Base-by-base conservation (phyloP, 1,140 invertebrate genomes). In the Monochamus saltuarius region DNA sequence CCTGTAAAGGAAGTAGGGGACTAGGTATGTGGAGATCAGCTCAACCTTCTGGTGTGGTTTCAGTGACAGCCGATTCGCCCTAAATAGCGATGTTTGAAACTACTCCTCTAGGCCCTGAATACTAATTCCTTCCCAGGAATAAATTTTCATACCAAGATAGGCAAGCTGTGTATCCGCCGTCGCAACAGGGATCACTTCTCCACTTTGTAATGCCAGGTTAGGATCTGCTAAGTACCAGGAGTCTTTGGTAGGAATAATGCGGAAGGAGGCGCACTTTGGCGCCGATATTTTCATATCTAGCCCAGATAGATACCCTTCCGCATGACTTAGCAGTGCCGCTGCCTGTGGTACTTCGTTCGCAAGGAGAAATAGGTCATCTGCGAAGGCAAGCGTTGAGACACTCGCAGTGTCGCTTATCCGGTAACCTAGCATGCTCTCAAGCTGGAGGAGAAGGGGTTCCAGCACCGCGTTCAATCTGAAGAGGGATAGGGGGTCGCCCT, bases 401-500 rank as follows among this genome's bases (percentile, higher is more conserved):
- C 22, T 50, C 1, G 16, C 49, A 1, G 50, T 55, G 0, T 62
- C 62, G 37, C 34, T 13, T 1, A 29, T 19, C 14, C 13, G 2
- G 4, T 61, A 51, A 2, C 39, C 35, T 4, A 11, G 10, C 2
- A 36, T 7, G 22, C 8, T 35, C 9, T 62, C 37, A 36, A 65
- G 36, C 10, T 10, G 16, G 14, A 10, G 13, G 7, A 80, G 62
- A n/a, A n/a, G n/a, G n/a, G n/a, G n/a, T n/a, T n/a, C n/a, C n/a
- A n/a, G n/a, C n/a, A n/a, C n/a, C n/a, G 77, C 49, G 57, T 81
- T 81, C 55, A 82, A 82, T 1, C 82, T 60, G 1, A 79, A 34
- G 1, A 75, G 75, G 7, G 64, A 68, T 0, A 77, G 60, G 3
- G 73, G 71, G 54, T 78, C 77, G 1, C 78, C 78, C 61, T 80